Evolutionary conservation across 2,113 vertebrate genomes (phyloP).

Genomic region (Notothenia rossii): DNA sequence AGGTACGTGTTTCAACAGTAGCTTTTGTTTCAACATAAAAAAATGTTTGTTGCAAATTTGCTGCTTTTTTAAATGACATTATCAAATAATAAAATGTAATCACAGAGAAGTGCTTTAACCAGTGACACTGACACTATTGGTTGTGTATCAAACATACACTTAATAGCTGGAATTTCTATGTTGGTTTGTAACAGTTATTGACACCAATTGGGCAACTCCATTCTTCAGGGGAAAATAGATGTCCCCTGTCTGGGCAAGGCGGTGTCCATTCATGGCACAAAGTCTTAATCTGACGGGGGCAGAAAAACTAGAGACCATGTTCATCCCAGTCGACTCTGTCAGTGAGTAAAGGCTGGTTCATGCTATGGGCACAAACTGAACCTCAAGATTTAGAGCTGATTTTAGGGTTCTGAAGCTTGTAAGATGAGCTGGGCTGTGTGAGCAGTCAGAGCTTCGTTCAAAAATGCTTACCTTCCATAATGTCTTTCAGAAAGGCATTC

Average conservation of each 20-base stretch:
- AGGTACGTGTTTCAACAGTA: constrained; percentile 78
- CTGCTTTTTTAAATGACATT: rapidly evolving
- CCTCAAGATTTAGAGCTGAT: background rate
- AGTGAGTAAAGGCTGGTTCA: constrained; percentile 80
- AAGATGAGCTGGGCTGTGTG: background rate
- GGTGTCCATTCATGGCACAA: constrained; percentile 71
- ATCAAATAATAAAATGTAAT: too few species aligned
- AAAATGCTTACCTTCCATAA: background rate
- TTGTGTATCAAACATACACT: too few species aligned
- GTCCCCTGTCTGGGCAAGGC: constrained; percentile 78
- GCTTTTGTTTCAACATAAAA: background rate
- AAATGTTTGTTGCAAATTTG: background rate
- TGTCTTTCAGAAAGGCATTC: too few species aligned
- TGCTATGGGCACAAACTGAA: constrained; percentile 67
- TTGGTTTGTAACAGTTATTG: too few species aligned
- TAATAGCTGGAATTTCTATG: too few species aligned
- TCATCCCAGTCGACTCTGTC: constrained; percentile 78
- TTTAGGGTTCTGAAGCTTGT: background rate
- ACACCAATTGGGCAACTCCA: background rate
- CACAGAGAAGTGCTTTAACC: background rate
- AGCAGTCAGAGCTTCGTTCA: background rate
- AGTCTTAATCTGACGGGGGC: constrained; percentile 78
- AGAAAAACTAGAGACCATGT: constrained; percentile 69
- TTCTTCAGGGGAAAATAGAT: background rate
- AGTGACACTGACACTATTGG: background rate